Evolutionary conservation across 2,113 vertebrate species (phyloP), one percentile per base, ranked within the genome.

Genomic region (Leuciscus idus): DNA sequence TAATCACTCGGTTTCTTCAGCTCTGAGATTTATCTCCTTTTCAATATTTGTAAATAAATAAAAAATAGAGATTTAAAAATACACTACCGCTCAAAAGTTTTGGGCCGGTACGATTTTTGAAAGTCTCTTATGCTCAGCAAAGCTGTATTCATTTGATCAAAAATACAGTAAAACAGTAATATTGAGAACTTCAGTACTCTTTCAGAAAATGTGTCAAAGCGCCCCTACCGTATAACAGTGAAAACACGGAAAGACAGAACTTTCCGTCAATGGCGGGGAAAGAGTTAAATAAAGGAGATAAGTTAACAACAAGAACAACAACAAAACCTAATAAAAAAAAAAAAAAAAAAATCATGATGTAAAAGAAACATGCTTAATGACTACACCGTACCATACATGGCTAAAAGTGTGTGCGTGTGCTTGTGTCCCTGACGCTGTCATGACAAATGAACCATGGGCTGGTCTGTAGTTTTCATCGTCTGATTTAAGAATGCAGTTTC

Each of bases 381-480:
- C 61, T 66, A 30, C 6, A 66, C 26, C 12, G 5, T 15, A 68
- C 30, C 15, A 68, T 17, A 19, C 15, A 36, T 17, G 30, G 30
- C 30, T 36, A 70, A 68, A 68, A 9, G n/a, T 6, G 75, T 15
- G 43, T 13, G 43, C 7, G 39, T 68, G 43, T 33, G 61, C 4
- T 36, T 83, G 26, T 70, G 28, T 4, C 46, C 36, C 7, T 52
- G 75, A 55, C 26, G 50, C 48, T 48, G n/a, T 26, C 64, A 33
- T 84, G 76, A 84, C 73, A 77, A 86, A 87, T 84, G 76, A 77
- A 70, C 39, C 81, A 68, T 59, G 7, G 83, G 91, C 93, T 94
- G 94, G 92, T 95, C 95, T 95, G 88, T 94, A 94, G 95, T 96
- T 97, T 96, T 97, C 95, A 95, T 94, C 96, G 94, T 93, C 43